A percentile compares a stretch with the other conserved stretches of the same genome.
These are phyloP conservation scores for Penaeus vannamei DNA, from an alignment of 1,140 invertebrate genomes.

Conservation along the genomic window DNA sequence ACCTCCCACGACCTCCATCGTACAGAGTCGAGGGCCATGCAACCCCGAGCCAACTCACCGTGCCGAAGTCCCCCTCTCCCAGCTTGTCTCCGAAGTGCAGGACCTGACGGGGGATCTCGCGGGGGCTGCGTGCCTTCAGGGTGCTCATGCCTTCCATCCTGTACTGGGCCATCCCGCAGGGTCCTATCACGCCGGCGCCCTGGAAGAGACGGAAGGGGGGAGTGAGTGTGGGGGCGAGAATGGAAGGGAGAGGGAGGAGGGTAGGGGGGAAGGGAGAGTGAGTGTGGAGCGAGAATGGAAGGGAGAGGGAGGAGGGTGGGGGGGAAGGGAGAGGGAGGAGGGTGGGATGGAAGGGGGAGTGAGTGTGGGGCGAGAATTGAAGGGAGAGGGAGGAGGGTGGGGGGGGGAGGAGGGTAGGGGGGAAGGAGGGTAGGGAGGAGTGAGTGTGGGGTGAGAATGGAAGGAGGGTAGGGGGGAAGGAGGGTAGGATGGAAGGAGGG, in stretches of 20 bases:
- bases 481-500: neutral
- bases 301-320: no score
- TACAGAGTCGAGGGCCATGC: no score
- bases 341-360: neutral
- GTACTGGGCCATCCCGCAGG: constrained; percentile 51
- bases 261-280: neutral
- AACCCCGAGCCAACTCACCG: constrained; percentile 75
- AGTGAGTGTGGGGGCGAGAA: neutral
- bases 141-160: constrained; percentile 55
- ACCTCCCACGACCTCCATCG: no score
- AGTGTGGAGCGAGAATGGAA: neutral
- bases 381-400: neutral
- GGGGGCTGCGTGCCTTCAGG: constrained; percentile 41
- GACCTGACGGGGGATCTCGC: constrained; percentile 81
- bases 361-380: neutral
- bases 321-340: no score
- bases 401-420: neutral
- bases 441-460: neutral
- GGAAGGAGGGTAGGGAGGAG: no score
- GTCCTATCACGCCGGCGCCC: constrained; percentile 51
- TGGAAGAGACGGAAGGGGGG: neutral
- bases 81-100: constrained; percentile 84
- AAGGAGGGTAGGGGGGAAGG: neutral
- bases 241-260: neutral
- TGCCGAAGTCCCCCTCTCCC: constrained; percentile 85